Evolutionary conservation across 2,888 invertebrate genomes (phyloP).

Genomic region (Tanytarsus gracilentus): DNA sequence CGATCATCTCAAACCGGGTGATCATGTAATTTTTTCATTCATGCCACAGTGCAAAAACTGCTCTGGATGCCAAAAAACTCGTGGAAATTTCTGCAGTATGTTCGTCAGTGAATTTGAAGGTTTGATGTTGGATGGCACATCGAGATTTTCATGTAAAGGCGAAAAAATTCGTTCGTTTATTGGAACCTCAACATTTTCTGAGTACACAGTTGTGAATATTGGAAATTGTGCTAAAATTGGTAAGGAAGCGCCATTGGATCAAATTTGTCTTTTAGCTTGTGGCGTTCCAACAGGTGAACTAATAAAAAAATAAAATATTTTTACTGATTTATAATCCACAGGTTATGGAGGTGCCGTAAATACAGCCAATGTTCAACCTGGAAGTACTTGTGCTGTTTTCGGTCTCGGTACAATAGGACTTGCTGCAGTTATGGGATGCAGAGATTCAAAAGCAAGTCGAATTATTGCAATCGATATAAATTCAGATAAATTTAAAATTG

Average conservation of each 20-base stretch:
- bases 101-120: constrained; percentile 64
- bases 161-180: constrained; percentile 60
- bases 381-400: constrained; percentile 75
- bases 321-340: too few relatives aligned
- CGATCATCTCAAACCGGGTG: constrained; percentile 69
- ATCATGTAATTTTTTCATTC: constrained; percentile 88
- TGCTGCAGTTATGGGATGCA: constrained; percentile 77
- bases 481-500: constrained; percentile 62
- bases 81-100: constrained; percentile 57
- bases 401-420: constrained; percentile 82
- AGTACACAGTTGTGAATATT: constrained; percentile 81
- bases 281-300: constrained; percentile 83
- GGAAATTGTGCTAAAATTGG: constrained; percentile 73
- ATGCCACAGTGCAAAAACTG: constrained; percentile 88
- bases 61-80: constrained; percentile 65
- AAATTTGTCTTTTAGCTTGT: constrained; percentile 76
- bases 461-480: constrained; percentile 79
- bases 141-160: constrained; percentile 66
- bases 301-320: too few relatives aligned
- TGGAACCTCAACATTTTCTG: constrained; percentile 82
- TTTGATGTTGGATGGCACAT: constrained; percentile 81
- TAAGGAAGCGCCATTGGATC: constrained; percentile 61
- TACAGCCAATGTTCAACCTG: constrained; percentile 73
- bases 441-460: constrained; percentile 66
- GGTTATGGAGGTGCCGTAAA: constrained; percentile 81